A percentile compares a stretch with the other conserved stretches of the same genome.
Conservation (phyloP, 2,797 vertebrate species). For the Cottoperca gobio region DNA sequence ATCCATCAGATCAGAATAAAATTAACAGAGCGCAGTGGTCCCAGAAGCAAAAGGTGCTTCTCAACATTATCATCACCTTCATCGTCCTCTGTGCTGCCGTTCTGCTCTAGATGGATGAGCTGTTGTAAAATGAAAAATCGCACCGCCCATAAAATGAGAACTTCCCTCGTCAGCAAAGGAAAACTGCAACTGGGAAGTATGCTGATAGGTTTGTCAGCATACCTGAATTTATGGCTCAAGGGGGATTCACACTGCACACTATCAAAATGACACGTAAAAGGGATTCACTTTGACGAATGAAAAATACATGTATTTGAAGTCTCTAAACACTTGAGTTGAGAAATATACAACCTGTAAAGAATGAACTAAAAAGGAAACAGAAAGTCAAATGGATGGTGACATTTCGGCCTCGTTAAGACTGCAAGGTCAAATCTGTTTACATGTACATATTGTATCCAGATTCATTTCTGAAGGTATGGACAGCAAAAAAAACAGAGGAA, state of each 20-base stretch:
- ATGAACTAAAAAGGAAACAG: neutral
- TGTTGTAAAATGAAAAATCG: conserved; percentile 39
- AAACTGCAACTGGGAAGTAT: conserved; percentile 50
- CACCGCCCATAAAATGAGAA: conserved; percentile 43
- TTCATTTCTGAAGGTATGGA: no score
- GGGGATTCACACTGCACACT: conserved; percentile 22
- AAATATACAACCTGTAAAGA: neutral
- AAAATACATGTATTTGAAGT: conserved; percentile 10
- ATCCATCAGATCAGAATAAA: conserved; percentile 46
- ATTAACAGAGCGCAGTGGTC: conserved; percentile 11
- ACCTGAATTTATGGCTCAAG: conserved; percentile 29
- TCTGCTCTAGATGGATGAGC: conserved; percentile 62
- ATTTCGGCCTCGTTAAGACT: neutral
- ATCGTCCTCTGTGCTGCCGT: conserved; percentile 21
- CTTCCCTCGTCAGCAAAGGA: conserved; percentile 61
- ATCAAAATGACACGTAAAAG: conserved; percentile 4
- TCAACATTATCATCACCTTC: conserved; percentile 40
- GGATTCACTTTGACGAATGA: conserved; percentile 2
- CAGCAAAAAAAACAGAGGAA: no score
- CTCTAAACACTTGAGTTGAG: conserved; percentile 1
- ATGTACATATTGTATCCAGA: no score
- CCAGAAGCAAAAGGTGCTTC: conserved; percentile 28
- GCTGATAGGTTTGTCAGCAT: conserved; percentile 46
- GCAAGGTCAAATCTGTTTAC: no score
- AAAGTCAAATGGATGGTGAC: neutral